These are phyloP conservation scores for Halocynthia aurantium DNA, from an alignment of 23 tunicate species.

Conservation along the genomic window DNA sequence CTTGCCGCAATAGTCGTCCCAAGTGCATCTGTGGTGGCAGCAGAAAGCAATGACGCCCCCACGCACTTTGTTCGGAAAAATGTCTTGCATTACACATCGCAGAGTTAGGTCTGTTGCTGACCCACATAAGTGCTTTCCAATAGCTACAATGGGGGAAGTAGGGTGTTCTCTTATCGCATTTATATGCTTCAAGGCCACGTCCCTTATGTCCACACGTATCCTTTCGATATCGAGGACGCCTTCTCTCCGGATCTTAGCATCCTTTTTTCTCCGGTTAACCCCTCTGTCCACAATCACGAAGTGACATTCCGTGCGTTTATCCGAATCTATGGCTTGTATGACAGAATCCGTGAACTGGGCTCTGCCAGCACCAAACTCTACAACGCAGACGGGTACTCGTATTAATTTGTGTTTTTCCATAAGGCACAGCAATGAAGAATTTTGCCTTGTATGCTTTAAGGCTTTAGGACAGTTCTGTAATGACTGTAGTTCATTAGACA, in stretches of 20 bases:
- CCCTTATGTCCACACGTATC: constrained; percentile 14
- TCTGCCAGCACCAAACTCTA: constrained; percentile 25
- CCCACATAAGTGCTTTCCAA: constrained; percentile 21
- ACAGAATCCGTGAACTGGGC: constrained; percentile 11
- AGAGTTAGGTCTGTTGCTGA: constrained; percentile 13
- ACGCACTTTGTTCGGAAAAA: background rate
- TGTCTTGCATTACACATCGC: background rate
- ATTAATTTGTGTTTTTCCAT: background rate
- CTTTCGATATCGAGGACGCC: background rate
- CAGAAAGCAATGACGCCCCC: constrained; percentile 14
- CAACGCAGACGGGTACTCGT: background rate
- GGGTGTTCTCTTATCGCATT: background rate
- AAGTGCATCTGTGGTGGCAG: constrained; percentile 14
- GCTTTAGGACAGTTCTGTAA: background rate
- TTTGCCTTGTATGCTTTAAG: constrained; percentile 1
- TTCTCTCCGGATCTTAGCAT: constrained; percentile 4
- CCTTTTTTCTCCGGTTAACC: constrained; percentile 14
- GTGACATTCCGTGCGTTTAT: background rate
- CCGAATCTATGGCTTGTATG: background rate
- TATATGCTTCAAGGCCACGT: background rate
- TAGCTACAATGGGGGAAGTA: background rate
- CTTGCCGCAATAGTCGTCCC: constrained; percentile 12
- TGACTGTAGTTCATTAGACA: background rate
- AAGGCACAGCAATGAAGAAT: background rate
- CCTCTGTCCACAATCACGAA: constrained; percentile 28